Percentiles rank a stretch among this genome's conserved stretches.
Evolutionary conservation across 2,113 vertebrate genomes (phyloP).

Genomic region (Corythornis madagascariensis): DNA sequence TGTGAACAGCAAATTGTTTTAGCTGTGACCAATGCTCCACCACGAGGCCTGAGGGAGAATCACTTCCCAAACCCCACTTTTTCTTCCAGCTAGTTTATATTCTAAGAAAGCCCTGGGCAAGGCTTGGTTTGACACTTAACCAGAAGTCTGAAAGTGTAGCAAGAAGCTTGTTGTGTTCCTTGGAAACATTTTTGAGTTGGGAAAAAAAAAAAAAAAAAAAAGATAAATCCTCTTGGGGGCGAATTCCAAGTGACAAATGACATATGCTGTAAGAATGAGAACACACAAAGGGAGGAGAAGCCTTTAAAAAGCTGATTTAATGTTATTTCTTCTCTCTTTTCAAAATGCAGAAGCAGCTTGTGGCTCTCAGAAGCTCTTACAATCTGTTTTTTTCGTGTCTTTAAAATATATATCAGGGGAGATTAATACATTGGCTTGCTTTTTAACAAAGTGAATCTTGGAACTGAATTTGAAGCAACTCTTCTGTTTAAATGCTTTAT

Average conservation of each 20-base stretch:
- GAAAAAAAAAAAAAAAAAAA: background rate
- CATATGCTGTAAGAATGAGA: background rate
- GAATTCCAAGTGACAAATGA: background rate
- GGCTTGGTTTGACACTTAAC: background rate
- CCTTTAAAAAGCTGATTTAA: background rate
- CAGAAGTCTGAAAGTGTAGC: background rate
- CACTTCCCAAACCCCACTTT: background rate
- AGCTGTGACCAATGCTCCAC: background rate
- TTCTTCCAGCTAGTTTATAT: background rate
- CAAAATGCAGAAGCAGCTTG: background rate
- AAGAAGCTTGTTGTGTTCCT: background rate
- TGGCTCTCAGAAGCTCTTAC: background rate
- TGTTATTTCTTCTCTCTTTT: background rate
- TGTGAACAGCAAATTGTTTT: background rate
- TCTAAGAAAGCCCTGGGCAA: background rate
- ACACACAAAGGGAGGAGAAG: background rate
- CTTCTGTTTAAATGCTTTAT: slow-evolving; percentile 31
- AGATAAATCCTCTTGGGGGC: background rate
- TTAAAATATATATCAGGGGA: background rate
- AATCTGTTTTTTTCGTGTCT: background rate
- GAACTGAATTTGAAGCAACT: background rate
- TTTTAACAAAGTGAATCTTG: slow-evolving; percentile 8
- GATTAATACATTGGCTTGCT: background rate
- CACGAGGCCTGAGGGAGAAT: background rate
- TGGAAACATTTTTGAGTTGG: background rate